Evolutionary conservation across 2,113 vertebrate genomes (phyloP), one percentile per base, ranked within the genome.

Genomic region (Colius striatus): DNA sequence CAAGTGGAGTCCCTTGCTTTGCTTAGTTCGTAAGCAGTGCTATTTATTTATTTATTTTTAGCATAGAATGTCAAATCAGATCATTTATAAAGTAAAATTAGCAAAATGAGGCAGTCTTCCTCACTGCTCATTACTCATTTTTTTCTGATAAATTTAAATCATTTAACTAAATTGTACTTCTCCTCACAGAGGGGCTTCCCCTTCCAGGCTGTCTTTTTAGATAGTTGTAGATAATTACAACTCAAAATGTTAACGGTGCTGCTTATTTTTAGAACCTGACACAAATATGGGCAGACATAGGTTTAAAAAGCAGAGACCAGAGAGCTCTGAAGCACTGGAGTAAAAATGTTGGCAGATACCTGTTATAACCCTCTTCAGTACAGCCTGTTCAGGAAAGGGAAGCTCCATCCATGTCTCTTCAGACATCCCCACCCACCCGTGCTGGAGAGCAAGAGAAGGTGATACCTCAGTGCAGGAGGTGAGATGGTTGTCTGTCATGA

Each of bases 61-160:
- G 92, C 61, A 50, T 34, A 90, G 85, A 93, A 89, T 90, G 82
- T 90, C 93, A 96, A 95, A 96, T 96, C 96, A 94, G 95, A 96
- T 96, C 90, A 94, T 95, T 92, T 94, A 68, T 94, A 53, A 92
- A 92, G 88, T 94, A 94, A 92, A 93, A 94, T 94, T 78, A 87
- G 90, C 76, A 84, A 90, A 93, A 95, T 82, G 93, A 96, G 95
- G 86, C 88, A 75, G 73, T 75, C 89, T 63, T 92, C 70, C 58
- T 95, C 74, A 13, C 73, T 91, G 87, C 66, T 95, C 20, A 92
- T 97, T 97, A 97, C 94, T 97, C 95, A 97, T 85, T 90, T 96
- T 96, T 95, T 97, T 97, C 96, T 96, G 93, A 92, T 90, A 90
- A 96, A 96, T 92, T 96, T 88, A 81, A 92, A 88, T 93, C 94